Conservation (phyloP, 2,888 invertebrate genomes). For the Cephus nigrinus region DNA sequence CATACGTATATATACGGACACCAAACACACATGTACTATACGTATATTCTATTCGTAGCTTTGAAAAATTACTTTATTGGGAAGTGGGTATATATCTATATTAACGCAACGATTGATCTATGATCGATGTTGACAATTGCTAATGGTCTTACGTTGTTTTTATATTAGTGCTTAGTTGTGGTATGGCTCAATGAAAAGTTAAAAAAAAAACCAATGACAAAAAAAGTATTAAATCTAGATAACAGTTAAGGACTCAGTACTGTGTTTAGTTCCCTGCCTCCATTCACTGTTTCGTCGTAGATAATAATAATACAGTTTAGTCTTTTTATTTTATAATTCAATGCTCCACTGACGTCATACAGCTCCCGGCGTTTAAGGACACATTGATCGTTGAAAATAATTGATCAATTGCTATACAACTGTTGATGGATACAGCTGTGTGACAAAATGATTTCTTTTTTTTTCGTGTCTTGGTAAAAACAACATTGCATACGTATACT, state of each 20-base stretch:
- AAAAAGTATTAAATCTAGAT: constrained; percentile 4
- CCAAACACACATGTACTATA: not conserved
- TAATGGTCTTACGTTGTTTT: constrained; percentile 14
- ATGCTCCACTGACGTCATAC: constrained; percentile 14
- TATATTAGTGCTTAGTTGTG: constrained; percentile 9
- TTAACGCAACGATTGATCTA: not conserved
- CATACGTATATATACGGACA: not conserved
- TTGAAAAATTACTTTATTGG: constrained; percentile 1
- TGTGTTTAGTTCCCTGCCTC: constrained; percentile 17
- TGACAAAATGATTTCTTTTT: not conserved
- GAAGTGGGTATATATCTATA: not conserved
- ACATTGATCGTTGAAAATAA: not conserved
- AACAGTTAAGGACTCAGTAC: constrained; percentile 7
- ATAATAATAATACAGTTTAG: not conserved
- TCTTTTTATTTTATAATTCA: not conserved
- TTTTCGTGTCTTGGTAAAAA: not conserved
- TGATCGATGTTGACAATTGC: constrained; percentile 1
- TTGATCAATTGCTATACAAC: not conserved
- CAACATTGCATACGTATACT: not conserved
- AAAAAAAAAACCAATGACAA: not conserved
- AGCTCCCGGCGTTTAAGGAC: constrained; percentile 21
- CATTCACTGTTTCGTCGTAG: constrained; percentile 8
- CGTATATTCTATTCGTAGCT: not conserved
- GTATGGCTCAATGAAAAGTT: not conserved
- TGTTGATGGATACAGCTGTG: not conserved